Conservation (phyloP, 2,888 invertebrate genomes). For the Synanthedon formicaeformis region DNA sequence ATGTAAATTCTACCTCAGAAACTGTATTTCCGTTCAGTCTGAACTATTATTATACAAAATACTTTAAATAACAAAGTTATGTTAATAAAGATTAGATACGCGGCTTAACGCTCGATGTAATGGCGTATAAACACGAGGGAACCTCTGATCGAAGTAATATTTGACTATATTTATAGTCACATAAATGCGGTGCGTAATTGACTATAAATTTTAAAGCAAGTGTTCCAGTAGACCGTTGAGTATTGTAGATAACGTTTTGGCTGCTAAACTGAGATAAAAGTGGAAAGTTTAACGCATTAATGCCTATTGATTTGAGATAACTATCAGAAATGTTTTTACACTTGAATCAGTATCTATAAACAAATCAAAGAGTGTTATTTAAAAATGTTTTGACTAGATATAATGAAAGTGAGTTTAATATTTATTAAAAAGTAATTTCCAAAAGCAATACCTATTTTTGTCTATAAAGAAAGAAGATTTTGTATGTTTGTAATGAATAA, state of each 20-base stretch:
- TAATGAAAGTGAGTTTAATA: too few species aligned
- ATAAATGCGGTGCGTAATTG: slow-evolving; percentile 16
- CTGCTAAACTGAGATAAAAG: slow-evolving; percentile 13
- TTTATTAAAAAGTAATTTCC: too few species aligned
- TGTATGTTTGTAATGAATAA: too few species aligned
- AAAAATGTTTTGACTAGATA: too few species aligned
- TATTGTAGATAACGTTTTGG: background rate
- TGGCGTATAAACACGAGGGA: background rate
- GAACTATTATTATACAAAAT: slow-evolving; percentile 9
- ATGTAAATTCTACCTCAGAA: too few species aligned
- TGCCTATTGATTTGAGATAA: background rate
- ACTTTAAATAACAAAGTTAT: slow-evolving; percentile 15
- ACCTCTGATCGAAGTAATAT: slow-evolving; percentile 8
- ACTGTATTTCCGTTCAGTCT: too few species aligned
- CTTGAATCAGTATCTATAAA: too few species aligned
- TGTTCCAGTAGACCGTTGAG: slow-evolving; percentile 12
- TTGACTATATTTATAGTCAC: slow-evolving; percentile 28
- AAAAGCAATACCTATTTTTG: too few species aligned
- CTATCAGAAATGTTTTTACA: background rate
- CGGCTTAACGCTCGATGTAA: background rate
- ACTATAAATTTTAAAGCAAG: slow-evolving; percentile 35
- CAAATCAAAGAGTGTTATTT: too few species aligned
- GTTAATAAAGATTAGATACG: slow-evolving; percentile 10
- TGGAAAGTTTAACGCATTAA: slow-evolving; percentile 14
- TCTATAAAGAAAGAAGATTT: too few species aligned